A percentile compares a stretch with the other conserved stretches of the same genome.
Conservation (phyloP, 2,888 invertebrate genomes). For the Julus scandinavius region DNA sequence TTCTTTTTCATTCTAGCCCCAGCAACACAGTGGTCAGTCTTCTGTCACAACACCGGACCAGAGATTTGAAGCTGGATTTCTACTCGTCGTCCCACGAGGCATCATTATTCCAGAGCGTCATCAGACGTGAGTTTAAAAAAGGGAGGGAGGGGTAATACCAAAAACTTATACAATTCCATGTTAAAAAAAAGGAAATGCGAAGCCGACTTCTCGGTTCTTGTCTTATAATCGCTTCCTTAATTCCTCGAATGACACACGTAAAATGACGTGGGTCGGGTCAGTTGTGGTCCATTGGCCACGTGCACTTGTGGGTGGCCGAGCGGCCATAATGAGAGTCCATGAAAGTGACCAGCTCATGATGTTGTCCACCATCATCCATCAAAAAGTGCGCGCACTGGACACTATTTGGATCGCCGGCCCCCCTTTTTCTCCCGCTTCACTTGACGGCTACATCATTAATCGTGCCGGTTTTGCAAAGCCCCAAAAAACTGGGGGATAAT, state of each 20-base stretch:
- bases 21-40: background rate
- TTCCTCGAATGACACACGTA: conserved; percentile 23
- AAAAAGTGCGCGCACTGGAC: background rate
- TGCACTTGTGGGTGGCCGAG: conserved; percentile 14
- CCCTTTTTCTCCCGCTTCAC: conserved; percentile 33
- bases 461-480: conserved; percentile 5
- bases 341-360: conserved; percentile 48
- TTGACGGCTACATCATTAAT: conserved; percentile 33
- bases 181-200: background rate
- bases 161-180: background rate
- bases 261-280: conserved; percentile 21
- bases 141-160: background rate
- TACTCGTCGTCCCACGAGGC: background rate
- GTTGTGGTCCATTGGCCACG: conserved; percentile 27
- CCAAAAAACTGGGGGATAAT: background rate
- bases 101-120: conserved; percentile 19
- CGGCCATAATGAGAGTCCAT: conserved; percentile 33
- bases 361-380: conserved; percentile 53
- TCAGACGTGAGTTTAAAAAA: background rate
- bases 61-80: background rate
- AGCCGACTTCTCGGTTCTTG: background rate
- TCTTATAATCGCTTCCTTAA: conserved; percentile 27
- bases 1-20: background rate
- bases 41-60: background rate
- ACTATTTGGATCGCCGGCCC: conserved; percentile 16